Conservation (phyloP, 2,797 vertebrate species). For the Malacoctenus gilli region DNA sequence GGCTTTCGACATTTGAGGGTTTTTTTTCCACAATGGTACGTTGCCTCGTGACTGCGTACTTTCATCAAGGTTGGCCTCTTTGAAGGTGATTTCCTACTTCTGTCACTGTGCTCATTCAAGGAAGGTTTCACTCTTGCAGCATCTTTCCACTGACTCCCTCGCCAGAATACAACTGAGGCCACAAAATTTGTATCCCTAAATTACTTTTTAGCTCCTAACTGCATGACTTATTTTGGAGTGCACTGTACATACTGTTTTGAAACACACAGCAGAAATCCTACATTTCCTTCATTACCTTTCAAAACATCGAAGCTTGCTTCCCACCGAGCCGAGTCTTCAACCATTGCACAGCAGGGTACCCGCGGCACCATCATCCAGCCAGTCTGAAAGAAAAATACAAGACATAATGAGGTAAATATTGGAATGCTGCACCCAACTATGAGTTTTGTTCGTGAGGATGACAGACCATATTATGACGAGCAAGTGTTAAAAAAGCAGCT, state of each 20-base stretch:
- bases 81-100: no score
- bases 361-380: not conserved
- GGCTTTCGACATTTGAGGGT: slow-evolving; percentile 3
- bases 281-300: slow-evolving; percentile 17
- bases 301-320: slow-evolving; percentile 8
- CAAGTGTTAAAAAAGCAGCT: not conserved
- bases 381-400: slow-evolving; percentile 3
- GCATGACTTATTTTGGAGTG: not conserved
- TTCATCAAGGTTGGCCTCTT: slow-evolving; percentile 40
- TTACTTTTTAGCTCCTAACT: slow-evolving; percentile 6
- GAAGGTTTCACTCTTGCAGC: no score
- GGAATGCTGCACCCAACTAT: slow-evolving; percentile 16
- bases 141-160: no score
- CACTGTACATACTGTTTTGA: not conserved
- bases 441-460: slow-evolving; percentile 16
- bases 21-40: not conserved
- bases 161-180: no score
- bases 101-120: no score
- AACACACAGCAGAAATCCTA: not conserved
- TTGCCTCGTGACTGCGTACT: not conserved
- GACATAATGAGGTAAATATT: slow-evolving; percentile 36
- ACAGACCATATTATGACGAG: not conserved
- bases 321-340: not conserved
- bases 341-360: slow-evolving; percentile 5
- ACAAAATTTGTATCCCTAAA: not conserved